Evolutionary conservation across 2,113 vertebrate genomes (phyloP), one percentile per base, ranked within the genome.

Genomic region (Calidris pugnax): DNA sequence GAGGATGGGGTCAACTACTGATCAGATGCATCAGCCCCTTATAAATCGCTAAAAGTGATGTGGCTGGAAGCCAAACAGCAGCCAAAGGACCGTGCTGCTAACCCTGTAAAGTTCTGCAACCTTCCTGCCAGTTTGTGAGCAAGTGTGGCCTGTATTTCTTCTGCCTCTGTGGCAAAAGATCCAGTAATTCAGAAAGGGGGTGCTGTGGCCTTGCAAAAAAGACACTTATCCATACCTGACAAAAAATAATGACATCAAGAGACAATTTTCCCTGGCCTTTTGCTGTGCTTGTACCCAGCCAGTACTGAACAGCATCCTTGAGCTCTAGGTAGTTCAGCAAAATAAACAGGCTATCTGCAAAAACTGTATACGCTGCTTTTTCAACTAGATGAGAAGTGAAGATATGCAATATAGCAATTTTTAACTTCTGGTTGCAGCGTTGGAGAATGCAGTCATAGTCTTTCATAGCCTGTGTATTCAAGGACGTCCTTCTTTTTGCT

Each of bases 161-260:
- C 71, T 69, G 48, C 28, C 15, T 83, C 23, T 62, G 10, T 50
- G n/a, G 43, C 23, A 66, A 87, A 91, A 87, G 26, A 6, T 43
- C 71, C 32, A 28, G 90, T 80, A 51, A 74, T 72, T 91, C 1
- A 3, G 59, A 63, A 81, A 9, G 39, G 14, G 50, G 14, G 35
- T 88, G 56, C 64, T 80, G 45, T 74, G 92, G 37, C 83, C 76
- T 95, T 95, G 89, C 43, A n/a, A 64, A 77, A 74, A 76, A 86
- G 23, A 47, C 71, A 43, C 23, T 62, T 53, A 57, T 48, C 51
- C 45, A n/a, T 79, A 71, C 32, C 63, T 89, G 75, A 59, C 72
- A 87, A 83, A 83, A 57, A 83, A 30, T 43, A 74, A 56, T 76
- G 66, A 12, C 10, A 35, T 43, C 5, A 39, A 19, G 78, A 90